Conservation (phyloP, 2,113 vertebrate species). For the Poeciliopsis occidentalis region DNA sequence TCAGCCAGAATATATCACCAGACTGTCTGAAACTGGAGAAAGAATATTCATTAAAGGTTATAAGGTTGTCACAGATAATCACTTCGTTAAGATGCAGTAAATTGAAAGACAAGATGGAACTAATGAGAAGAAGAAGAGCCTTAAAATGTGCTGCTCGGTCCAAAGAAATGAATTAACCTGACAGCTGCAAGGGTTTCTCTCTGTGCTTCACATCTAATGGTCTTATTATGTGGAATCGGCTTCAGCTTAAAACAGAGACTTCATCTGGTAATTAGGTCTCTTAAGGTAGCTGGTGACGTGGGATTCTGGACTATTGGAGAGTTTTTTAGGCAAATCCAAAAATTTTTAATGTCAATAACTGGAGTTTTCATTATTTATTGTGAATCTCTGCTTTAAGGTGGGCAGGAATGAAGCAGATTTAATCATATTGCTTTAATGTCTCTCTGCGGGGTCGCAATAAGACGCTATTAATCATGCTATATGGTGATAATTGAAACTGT, state of each 20-base stretch:
- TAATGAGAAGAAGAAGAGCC: constrained; percentile 6
- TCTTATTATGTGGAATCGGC: not conserved
- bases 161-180: not conserved
- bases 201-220: not conserved
- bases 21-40: not conserved
- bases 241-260: not conserved
- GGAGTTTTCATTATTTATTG: constrained; percentile 2
- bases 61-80: constrained; percentile 20
- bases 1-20: not conserved
- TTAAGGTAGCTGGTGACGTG: constrained; percentile 15
- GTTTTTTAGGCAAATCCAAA: not conserved
- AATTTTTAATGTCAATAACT: constrained; percentile 6
- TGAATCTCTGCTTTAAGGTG: not conserved
- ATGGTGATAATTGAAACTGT: constrained; percentile 36
- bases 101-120: constrained; percentile 30
- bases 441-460: not conserved
- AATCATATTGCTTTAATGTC: constrained; percentile 41
- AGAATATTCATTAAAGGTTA: not conserved
- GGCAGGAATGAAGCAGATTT: constrained; percentile 14
- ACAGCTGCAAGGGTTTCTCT: not conserved
- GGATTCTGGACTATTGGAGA: not conserved
- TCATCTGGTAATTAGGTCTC: constrained; percentile 2
- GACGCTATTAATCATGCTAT: constrained; percentile 50
- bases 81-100: not conserved
- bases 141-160: not conserved